A percentile compares a stretch with the other conserved stretches of the same genome.
These are phyloP conservation scores for Atractosteus spatula DNA, from an alignment of 2,113 vertebrate genomes.

Conservation along the genomic window DNA sequence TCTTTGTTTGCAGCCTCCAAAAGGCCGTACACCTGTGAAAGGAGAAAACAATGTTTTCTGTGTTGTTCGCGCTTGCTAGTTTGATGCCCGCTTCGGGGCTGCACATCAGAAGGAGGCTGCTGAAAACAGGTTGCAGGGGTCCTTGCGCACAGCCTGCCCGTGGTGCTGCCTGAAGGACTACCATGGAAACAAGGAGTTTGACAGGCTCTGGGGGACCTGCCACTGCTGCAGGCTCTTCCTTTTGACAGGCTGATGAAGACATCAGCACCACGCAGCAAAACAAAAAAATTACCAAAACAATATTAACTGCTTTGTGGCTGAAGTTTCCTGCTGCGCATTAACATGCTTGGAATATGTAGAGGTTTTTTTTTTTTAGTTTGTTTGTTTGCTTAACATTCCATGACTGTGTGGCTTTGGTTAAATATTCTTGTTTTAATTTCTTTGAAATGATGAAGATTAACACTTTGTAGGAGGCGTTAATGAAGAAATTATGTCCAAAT, in stretches of 20 bases:
- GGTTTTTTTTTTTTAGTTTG: conserved; percentile 31
- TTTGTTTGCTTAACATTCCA: conserved; percentile 39
- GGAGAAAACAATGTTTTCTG: conserved; percentile 39
- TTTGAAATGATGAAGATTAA: no score
- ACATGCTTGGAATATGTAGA: conserved; percentile 58
- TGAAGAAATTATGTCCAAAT: no score
- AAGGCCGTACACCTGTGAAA: conserved; percentile 45
- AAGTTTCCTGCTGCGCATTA: conserved; percentile 61
- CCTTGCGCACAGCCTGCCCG: conserved; percentile 71
- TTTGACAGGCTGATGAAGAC: conserved; percentile 79
- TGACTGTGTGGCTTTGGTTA: conserved; percentile 56
- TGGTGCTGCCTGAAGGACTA: conserved; percentile 79
- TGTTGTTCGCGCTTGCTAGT: conserved; percentile 42
- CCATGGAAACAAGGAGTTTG: conserved; percentile 80
- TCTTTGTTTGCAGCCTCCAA: conserved; percentile 43
- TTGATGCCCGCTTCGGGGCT: conserved; percentile 68
- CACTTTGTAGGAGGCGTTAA: no score
- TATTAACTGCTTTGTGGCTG: conserved; percentile 65
- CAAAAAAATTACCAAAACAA: conserved; percentile 49
- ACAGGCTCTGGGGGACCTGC: conserved; percentile 72
- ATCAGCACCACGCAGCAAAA: conserved; percentile 69
- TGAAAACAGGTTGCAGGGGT: conserved; percentile 75
- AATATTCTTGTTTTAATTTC: no score
- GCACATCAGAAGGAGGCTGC: conserved; percentile 70
- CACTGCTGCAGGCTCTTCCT: conserved; percentile 73